Conservation (phyloP, 2,797 vertebrate species). For the Aldrovandia affinis region DNA sequence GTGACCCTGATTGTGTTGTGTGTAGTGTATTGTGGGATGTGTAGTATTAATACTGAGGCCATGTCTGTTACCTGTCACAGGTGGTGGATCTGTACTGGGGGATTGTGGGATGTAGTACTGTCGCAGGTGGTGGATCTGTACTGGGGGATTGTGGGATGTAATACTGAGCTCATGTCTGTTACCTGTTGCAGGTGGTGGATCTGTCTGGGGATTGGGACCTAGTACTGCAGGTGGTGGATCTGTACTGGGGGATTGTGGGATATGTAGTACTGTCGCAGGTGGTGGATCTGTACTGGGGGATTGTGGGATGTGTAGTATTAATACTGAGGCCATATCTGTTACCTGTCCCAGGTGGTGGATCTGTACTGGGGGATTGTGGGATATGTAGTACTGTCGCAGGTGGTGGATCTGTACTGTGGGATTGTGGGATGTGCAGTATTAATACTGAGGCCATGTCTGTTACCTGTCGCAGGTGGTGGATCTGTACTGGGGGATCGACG, state of each 20-base stretch:
- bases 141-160: background rate
- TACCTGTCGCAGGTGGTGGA: conserved; percentile 86
- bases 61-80: too few species aligned
- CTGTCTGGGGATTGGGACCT: too few species aligned
- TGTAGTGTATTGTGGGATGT: background rate
- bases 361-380: background rate
- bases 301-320: background rate
- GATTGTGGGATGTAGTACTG: too few species aligned
- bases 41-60: background rate
- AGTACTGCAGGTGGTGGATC: too few species aligned
- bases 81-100: too few species aligned
- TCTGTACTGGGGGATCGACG: conserved; percentile 92
- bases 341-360: background rate
- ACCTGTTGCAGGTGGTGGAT: background rate
- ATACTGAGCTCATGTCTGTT: too few species aligned
- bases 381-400: conserved; percentile 68
- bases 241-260: too few species aligned
- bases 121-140: background rate
- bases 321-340: background rate
- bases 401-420: conserved; percentile 97
- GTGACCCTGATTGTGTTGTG: background rate
- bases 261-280: background rate
- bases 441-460: conserved; percentile 25
- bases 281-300: background rate
- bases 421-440: conserved; percentile 4